These are phyloP conservation scores for Anabacerthia variegaticeps DNA, from an alignment of 2,797 vertebrate species.

Conservation along the genomic window DNA sequence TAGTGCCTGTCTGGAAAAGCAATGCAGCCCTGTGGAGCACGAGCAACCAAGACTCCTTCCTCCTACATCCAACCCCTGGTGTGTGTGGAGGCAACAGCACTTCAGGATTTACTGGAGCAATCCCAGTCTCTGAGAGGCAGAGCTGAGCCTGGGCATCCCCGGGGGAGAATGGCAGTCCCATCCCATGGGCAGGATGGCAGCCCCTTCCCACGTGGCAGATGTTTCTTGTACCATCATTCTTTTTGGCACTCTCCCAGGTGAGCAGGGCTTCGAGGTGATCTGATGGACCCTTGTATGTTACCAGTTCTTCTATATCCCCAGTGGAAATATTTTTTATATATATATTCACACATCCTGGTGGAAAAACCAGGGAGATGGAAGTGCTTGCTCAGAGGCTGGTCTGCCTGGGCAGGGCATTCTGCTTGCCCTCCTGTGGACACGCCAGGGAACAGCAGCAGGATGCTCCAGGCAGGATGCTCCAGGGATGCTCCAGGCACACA, in stretches of 20 bases:
- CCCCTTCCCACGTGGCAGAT: accelerated
- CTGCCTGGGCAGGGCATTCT: not conserved
- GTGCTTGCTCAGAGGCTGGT: accelerated
- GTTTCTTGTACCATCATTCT: not conserved
- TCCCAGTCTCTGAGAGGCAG: not conserved
- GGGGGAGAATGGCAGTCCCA: accelerated
- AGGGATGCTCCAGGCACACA: not conserved
- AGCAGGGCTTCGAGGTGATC: not conserved
- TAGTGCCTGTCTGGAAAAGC: not conserved
- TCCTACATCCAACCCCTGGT: not conserved
- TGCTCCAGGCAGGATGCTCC: not conserved
- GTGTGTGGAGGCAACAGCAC: not conserved
- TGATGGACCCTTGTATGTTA: accelerated
- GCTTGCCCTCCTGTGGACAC: slow-evolving; percentile 37
- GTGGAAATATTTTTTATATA: accelerated
- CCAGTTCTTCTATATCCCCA: not conserved
- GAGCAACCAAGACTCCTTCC: not conserved
- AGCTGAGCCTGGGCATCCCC: not conserved
- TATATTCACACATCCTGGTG: not conserved
- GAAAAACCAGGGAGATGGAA: accelerated
- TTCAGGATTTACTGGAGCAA: not conserved
- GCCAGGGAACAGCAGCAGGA: not conserved
- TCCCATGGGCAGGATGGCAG: accelerated
- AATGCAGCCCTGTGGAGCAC: not conserved
- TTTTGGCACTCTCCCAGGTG: not conserved